Evolutionary conservation across 2,797 vertebrate species (phyloP), one percentile per base, ranked within the genome.

Genomic region (Darevskia mixta): DNA sequence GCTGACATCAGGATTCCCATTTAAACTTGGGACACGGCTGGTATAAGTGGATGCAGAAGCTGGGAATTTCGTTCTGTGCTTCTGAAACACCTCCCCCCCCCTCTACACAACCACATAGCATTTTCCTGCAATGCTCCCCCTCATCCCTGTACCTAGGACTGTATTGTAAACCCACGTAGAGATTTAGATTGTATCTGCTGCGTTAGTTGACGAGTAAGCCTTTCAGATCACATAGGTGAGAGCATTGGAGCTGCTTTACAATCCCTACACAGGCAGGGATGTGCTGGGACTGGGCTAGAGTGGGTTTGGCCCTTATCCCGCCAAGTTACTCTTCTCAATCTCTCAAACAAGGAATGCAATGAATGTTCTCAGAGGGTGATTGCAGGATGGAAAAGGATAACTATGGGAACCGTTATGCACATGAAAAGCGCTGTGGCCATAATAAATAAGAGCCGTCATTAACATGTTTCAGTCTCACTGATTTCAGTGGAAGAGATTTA

Each of bases 401-500:
- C n/a, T 61, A 81, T 64, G 35, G 69, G 75, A 87, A 64, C 71
- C 35, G 45, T 10, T 9, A 66, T 45, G 32, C 38, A 87, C 27
- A 82, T 35, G 6, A 66, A 27, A 87, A 35, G 55, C 27, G 18
- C 69, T 66, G 71, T 27, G 43, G 72, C 20, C 29, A 27, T 77
- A 8, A 67, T 76, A 82, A 87, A 76, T 76, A 43, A 77, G 38
- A 64, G 20, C 58, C 29, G 18, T 43, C 11, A 29, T 45, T 71
- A 86, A 11, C 32, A n/a, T 72, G 8, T 66, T 49, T 77, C 64
- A 82, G 32, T 77, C 5, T 38, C 6, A 15, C n/a, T 67, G 32
- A 77, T 82, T 87, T 77, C 73, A 41, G n/a, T 11, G 6, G 38
- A 64, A 71, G 81, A 78, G 73, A 43, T 88, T 77, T 77, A 77